Base-by-base conservation (phyloP, 1,140 invertebrate species). In the Thalassaphorura encarpata region DNA sequence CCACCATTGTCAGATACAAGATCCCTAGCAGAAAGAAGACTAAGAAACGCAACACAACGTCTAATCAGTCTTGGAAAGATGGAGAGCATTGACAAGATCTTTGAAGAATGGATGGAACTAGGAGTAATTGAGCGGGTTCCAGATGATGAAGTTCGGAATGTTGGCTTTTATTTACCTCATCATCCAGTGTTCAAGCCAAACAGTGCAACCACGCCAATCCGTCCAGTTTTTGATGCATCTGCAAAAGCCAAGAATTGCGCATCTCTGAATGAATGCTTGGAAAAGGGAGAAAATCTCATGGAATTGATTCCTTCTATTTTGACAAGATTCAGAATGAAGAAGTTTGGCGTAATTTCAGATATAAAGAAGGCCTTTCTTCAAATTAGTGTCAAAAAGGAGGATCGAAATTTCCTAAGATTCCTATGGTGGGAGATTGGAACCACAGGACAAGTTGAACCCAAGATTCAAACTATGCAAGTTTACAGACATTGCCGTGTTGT, bases 281-380 rank as follows among this genome's bases (percentile, higher is more conserved):
- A 70, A 29, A 69, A 67, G 24, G 71, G 70, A 21, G 58, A 61
- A 5, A 73, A 74, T 63, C 55, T 73, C 1, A 64, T 74, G 8
- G 70, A 75, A 52, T 23, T 62, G 0, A 70, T 75, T 16, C 68
- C 70, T 6, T 31, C 61, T 2, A 55, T 74, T 31, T 40, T 75
- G 24, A 23, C 69, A n/a, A 48, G 63, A 15, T 75, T 76, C 60
- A 54, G 72, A 50, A 58, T 19, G 50, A 61, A 65, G 23, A 66
- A 54, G 36, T 67, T 67, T 53, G 72, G 65, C 21, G 63, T 74
- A 0, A 67, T 67, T 2, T 63, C 70, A 0, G 73, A 75, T 48
- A 73, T 76, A 8, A 56, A 63, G 33, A 70, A 70, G 36, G 73
- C 69, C 0, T 76, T 75, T 66, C 56, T 71, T 13, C 68, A 72